Evolutionary conservation across 2,797 vertebrate genomes (phyloP).

Genomic region (Hydrolagus colliei): DNA sequence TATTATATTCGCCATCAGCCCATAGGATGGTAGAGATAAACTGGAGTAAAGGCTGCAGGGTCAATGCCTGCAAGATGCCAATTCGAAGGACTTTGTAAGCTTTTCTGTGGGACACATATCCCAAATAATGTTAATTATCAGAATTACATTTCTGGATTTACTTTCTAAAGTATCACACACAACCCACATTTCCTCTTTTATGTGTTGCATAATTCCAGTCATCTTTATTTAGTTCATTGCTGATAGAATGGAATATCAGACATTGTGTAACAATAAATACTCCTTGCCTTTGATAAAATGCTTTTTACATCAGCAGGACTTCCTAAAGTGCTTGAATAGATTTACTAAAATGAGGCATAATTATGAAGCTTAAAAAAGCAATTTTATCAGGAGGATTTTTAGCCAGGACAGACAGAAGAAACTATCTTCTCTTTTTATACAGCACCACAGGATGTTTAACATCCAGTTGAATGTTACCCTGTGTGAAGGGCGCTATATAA

Average conservation of each 20-base stretch:
- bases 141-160: neutral
- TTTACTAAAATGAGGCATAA: no score
- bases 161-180: neutral
- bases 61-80: conserved; percentile 33
- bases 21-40: conserved; percentile 33
- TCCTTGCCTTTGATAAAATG: no score
- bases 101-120: conserved; percentile 29
- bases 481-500: no score
- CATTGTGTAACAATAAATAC: neutral
- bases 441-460: no score
- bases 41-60: conserved; percentile 33
- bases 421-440: no score
- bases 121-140: neutral
- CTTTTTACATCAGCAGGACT: no score
- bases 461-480: no score
- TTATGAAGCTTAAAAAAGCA: no score
- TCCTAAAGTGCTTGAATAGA: no score
- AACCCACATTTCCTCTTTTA: neutral
- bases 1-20: conserved; percentile 33
- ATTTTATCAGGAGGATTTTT: no score
- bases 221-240: neutral
- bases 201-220: neutral
- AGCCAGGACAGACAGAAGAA: no score
- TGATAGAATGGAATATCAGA: neutral
- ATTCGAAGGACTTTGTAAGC: conserved; percentile 32